Evolutionary conservation across 1,140 invertebrate genomes (phyloP), one percentile per base, ranked within the genome.

Genomic region (Phocides pigmalion): DNA sequence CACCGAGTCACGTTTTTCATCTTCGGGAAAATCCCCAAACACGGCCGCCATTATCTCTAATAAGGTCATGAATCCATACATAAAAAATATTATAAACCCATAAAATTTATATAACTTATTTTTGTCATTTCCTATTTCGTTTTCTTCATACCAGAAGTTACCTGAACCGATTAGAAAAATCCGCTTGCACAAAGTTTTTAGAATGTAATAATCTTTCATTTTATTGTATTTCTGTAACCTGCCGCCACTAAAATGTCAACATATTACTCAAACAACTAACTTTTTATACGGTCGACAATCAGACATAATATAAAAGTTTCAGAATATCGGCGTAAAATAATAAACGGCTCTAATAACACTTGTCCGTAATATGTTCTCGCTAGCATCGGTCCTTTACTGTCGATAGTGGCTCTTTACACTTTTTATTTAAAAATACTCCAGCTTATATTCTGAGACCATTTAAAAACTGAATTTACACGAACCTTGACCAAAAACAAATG

Each of bases 121-220:
- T 20, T 64, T 70, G 42, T 86, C 87, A 15, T 86, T 64, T 37
- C 81, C 76, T 51, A 83, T 69, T 39, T 58, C 72, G 4, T 51
- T 64, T n/a, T 81, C 68, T 67, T 86, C 76, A 37, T 74, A 88
- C 87, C 87, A 90, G 63, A 85, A 87, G 69, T 89, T 84, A 1
- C 86, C 86, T 11, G 76, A 68, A 19, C 87, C 84, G 6, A 86
- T 64, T 20, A 76, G 68, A 68, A 74, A 90, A 56, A 88, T 83
- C 53, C 67, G 74, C 47, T 73, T 62, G 39, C 83, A 86, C 22
- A 79, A 72, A 4, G 39, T 68, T 64, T 81, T 81, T 22, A 90
- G 65, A 47, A 88, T 84, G n/a, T 59, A 12, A 32, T 82, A 74
- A 71, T 87, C 72, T 62, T 75, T 88, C 84, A 88, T 90, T 62